Evolutionary conservation across 23 tunicate species (phyloP), one percentile per base, ranked within the genome.

Genomic region (Ascidia mentula): DNA sequence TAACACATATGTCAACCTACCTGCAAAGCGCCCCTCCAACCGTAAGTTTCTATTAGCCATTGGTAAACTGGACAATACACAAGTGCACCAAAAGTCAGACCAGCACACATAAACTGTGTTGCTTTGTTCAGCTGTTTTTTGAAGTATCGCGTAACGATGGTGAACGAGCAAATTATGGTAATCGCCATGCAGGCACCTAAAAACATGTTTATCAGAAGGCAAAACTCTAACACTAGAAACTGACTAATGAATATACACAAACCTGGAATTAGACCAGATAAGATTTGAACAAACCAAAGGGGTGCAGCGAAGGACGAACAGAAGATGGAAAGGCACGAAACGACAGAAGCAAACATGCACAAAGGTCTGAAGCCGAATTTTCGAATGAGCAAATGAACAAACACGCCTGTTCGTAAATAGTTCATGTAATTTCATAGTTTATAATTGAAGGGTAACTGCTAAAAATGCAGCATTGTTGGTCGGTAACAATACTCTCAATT

Each of bases 251-350:
- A 28, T 20, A 53, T 9, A 1, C 12, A 53, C 7, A 2, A 38
- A 81, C 85, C 85, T 42, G 72, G 77, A 26, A 81, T 72, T 36
- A 81, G 34, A 6, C 77, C 77, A 46, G 72, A 38, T 31, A 81
- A 38, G 32, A 81, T 35, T 72, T 81, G 85, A 37, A 81, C 85
- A 7, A 37, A 31, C 85, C 76, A 70, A 8, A 81, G 42, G 22
- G 71, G 37, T 9, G 72, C 31, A 36, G 60, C 40, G 35, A 70
- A 81, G 17, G 85, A 81, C 46, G 77, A 77, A n/a, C 38, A 18
- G 34, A 81, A 81, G 76, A 76, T 69, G 31, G 85, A 81, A 13
- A 81, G 32, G 20, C 85, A 77, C 22, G 77, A 37, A n/a, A 81
- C 20, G 0, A 70, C 20, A 20, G 77, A 38, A 18, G 75, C 18